A percentile compares a stretch with the other conserved stretches of the same genome.
Conservation (phyloP, 1,140 invertebrate species). For the Agrypnia vestita region DNA sequence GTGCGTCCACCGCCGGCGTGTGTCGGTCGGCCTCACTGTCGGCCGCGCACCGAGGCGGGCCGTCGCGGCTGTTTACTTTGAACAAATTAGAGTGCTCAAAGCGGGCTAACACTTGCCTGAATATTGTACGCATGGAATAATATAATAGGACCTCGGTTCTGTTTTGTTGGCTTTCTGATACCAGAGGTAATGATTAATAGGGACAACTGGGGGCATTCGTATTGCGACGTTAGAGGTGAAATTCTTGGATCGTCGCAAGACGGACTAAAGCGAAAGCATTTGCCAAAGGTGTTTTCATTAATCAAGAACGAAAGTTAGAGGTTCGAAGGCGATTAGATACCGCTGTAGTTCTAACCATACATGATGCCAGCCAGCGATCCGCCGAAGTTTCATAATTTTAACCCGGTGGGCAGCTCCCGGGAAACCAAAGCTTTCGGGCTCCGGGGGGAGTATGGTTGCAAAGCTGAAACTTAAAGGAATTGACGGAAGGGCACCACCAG, state of each 20-base stretch:
- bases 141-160: conserved; percentile 87
- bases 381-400: conserved; percentile 72
- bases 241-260: conserved; percentile 88
- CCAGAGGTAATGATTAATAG: conserved; percentile 87
- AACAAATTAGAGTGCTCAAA: conserved; percentile 90
- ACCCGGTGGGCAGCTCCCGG: conserved; percentile 74
- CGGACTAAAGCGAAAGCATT: conserved; percentile 84
- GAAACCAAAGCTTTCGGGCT: conserved; percentile 88
- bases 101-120: conserved; percentile 80
- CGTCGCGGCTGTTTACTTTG: conserved; percentile 82
- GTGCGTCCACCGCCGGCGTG: conserved; percentile 65
- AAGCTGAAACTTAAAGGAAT: conserved; percentile 96
- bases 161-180: conserved; percentile 82
- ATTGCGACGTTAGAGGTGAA: conserved; percentile 85
- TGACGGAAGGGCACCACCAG: conserved; percentile 91
- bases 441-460: conserved; percentile 91
- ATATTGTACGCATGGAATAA: conserved; percentile 88
- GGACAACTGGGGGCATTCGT: conserved; percentile 83
- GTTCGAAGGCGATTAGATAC: conserved; percentile 89
- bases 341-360: conserved; percentile 91
- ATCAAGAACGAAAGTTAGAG: conserved; percentile 89
- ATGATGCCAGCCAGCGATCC: conserved; percentile 86
- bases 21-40: conserved; percentile 66
- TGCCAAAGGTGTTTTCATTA: conserved; percentile 89
- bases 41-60: conserved; percentile 75